Conservation (phyloP, 2,113 vertebrate genomes). For the Oreochromis spilurus region DNA sequence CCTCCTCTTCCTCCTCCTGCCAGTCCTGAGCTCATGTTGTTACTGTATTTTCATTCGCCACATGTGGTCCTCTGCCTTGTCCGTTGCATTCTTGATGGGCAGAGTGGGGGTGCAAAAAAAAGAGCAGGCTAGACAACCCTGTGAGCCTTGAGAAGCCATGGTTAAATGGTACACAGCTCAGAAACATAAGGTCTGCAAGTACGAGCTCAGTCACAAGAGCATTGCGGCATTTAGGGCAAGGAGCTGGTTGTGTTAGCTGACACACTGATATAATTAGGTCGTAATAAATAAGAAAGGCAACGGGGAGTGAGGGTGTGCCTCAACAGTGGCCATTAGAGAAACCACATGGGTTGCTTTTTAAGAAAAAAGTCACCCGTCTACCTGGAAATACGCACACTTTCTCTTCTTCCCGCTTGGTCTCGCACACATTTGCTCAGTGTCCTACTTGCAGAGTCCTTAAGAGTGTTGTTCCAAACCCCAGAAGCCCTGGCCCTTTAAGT, state of each 20-base stretch:
- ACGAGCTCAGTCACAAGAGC: slow-evolving; percentile 29
- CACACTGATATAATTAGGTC: slow-evolving; percentile 66
- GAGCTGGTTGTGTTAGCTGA: slow-evolving; percentile 32
- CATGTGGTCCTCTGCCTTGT: slow-evolving; percentile 13
- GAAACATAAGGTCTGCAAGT: slow-evolving; percentile 44
- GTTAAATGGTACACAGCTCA: slow-evolving; percentile 51
- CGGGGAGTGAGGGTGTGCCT: slow-evolving; percentile 38
- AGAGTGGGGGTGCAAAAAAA: background rate
- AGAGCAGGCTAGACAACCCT: slow-evolving; percentile 29
- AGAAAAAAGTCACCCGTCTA: slow-evolving; percentile 36
- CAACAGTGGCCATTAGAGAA: slow-evolving; percentile 55
- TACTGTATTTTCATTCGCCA: slow-evolving; percentile 46
- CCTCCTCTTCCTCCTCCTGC: slow-evolving; percentile 12
- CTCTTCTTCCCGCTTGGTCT: background rate
- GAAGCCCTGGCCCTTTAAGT: slow-evolving; percentile 57
- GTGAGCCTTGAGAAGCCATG: slow-evolving; percentile 19
- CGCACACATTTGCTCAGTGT: slow-evolving; percentile 33
- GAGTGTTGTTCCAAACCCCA: slow-evolving; percentile 44
- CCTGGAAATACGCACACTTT: slow-evolving; percentile 22
- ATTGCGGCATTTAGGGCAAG: slow-evolving; percentile 60
- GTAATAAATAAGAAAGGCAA: slow-evolving; percentile 61
- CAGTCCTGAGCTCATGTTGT: slow-evolving; percentile 36
- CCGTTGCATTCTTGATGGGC: slow-evolving; percentile 35
- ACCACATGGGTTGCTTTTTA: slow-evolving; percentile 40
- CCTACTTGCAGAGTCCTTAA: slow-evolving; percentile 60